Evolutionary conservation across 2,797 vertebrate genomes (phyloP).

Genomic region (Hydrophis major): DNA sequence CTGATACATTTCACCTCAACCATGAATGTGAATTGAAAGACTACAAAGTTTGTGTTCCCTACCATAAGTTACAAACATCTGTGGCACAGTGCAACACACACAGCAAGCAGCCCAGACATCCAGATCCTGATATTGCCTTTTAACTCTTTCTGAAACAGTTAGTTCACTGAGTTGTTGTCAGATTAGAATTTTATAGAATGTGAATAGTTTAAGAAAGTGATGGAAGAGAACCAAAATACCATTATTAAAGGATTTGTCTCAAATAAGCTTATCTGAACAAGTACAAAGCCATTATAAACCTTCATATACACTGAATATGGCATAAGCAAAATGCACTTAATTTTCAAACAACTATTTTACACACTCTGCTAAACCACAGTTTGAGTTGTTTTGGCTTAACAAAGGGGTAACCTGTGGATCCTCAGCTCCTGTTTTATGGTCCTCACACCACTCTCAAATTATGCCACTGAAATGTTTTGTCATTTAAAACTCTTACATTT

Average conservation of each 20-base stretch:
- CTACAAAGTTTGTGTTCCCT: background rate
- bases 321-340: background rate
- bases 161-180: no score
- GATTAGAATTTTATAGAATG: background rate
- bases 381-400: background rate
- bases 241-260: background rate
- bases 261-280: background rate
- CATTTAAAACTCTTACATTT: background rate
- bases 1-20: slow-evolving; percentile 16
- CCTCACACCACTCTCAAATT: background rate
- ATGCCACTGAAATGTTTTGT: background rate
- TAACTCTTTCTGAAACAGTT: no score
- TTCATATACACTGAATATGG: background rate
- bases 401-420: background rate
- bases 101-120: background rate
- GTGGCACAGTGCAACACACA: background rate
- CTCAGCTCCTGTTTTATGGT: background rate
- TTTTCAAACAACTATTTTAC: background rate
- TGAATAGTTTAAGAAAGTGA: background rate
- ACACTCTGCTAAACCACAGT: background rate
- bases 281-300: background rate
- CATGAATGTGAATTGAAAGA: slow-evolving; percentile 28
- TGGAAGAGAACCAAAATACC: background rate
- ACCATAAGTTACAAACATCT: background rate
- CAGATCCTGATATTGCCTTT: background rate